A percentile compares a stretch with the other conserved stretches of the same genome.
Evolutionary conservation across 2,888 invertebrate genomes (phyloP).

Genomic region (Volucella inflata): DNA sequence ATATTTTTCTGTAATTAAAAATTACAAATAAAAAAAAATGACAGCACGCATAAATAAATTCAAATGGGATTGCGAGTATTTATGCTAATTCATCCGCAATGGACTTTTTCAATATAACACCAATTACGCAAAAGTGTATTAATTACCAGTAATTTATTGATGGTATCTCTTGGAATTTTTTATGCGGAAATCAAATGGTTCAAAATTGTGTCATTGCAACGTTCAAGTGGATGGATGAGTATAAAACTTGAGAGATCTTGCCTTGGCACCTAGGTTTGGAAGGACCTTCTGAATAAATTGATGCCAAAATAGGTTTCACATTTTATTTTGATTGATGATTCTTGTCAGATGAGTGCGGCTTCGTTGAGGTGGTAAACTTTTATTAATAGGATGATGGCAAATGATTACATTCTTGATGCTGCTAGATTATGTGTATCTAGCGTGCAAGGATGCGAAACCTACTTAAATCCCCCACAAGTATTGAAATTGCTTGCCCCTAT

Average conservation of each 20-base stretch:
- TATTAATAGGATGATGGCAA: constrained; percentile 71
- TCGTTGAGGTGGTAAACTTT: constrained; percentile 68
- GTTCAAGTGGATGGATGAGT: constrained; percentile 36
- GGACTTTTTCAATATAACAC: background rate
- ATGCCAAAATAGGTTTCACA: constrained; percentile 82
- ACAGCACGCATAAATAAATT: background rate
- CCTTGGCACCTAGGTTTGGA: constrained; percentile 29
- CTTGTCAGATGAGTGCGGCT: constrained; percentile 66
- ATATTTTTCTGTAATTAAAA: background rate
- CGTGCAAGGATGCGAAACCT: constrained; percentile 15
- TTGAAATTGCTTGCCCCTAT: constrained; percentile 6
- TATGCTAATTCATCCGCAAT: background rate
- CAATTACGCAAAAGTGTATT: constrained; percentile 48
- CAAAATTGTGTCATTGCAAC: constrained; percentile 59
- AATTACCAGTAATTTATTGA: constrained; percentile 53
- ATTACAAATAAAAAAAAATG: background rate
- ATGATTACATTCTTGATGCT: constrained; percentile 58
- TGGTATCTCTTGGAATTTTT: constrained; percentile 44
- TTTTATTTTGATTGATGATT: constrained; percentile 83
- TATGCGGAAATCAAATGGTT: constrained; percentile 29
- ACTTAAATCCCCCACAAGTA: background rate
- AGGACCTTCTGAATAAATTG: constrained; percentile 82
- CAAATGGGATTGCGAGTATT: background rate
- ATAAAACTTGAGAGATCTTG: constrained; percentile 24
- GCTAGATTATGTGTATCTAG: constrained; percentile 46